Conservation (phyloP, 2,113 vertebrate species). For the Otolemur garnettii region DNA sequence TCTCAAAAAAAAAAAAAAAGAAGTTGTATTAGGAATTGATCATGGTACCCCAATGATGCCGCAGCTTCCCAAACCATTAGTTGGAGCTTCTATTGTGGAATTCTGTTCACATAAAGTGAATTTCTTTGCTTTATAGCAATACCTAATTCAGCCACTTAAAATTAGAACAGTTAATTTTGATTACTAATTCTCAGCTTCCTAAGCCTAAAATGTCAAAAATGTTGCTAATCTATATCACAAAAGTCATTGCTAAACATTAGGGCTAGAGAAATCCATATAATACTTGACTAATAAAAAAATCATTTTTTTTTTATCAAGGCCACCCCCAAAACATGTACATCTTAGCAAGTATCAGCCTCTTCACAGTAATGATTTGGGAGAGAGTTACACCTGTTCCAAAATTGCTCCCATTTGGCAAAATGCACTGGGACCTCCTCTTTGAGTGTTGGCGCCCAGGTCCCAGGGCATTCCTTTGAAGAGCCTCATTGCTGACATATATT, state of each 20-base stretch:
- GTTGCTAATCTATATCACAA: background rate
- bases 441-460: background rate
- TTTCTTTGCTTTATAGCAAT: background rate
- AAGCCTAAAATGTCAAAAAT: background rate
- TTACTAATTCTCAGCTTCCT: background rate
- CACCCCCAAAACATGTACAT: background rate
- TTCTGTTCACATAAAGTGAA: background rate
- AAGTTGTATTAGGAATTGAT: background rate
- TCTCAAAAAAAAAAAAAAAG: too few relatives aligned
- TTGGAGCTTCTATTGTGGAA: background rate
- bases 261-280: conserved; percentile 10
- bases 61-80: background rate
- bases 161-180: conserved; percentile 29
- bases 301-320: background rate
- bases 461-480: background rate
- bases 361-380: background rate
- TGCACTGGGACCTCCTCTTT: background rate
- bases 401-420: background rate
- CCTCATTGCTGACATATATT: background rate
- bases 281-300: background rate
- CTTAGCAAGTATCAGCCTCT: background rate
- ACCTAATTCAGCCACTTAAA: conserved; percentile 29
- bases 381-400: background rate
- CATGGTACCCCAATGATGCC: background rate
- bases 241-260: conserved; percentile 11